Percentiles rank a stretch among this genome's conserved stretches.
Evolutionary conservation across 2,888 invertebrate genomes (phyloP).

Genomic region (Tigriopus californicus): DNA sequence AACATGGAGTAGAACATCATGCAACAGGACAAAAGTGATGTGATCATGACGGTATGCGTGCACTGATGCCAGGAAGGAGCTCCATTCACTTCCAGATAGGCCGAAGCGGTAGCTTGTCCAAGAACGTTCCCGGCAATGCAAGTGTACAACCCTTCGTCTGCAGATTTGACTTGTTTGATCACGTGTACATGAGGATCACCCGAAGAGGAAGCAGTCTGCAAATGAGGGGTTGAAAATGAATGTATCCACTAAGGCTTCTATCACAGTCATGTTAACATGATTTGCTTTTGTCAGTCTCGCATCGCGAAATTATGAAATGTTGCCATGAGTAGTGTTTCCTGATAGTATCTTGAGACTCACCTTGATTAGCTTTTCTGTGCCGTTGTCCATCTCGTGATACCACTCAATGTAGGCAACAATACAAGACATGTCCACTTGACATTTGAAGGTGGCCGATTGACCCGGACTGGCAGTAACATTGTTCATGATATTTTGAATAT

Average conservation of each 20-base stretch:
- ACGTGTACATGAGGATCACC: constrained; percentile 13
- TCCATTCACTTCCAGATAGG: constrained; percentile 7
- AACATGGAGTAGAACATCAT: too few relatives aligned
- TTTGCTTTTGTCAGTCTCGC: not conserved
- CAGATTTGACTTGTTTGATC: constrained; percentile 7
- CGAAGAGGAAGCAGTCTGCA: constrained; percentile 7
- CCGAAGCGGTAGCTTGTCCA: constrained; percentile 10
- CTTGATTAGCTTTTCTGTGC: constrained; percentile 13
- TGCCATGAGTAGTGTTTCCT: not conserved
- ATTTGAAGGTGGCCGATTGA: constrained; percentile 8
- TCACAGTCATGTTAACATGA: not conserved
- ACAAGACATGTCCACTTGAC: constrained; percentile 13
- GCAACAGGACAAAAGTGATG: too few relatives aligned
- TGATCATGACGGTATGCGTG: too few relatives aligned
- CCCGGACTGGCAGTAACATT: constrained; percentile 11
- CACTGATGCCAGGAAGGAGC: not conserved
- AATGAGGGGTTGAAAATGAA: not conserved
- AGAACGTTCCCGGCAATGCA: constrained; percentile 13
- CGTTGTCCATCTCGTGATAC: constrained; percentile 15
- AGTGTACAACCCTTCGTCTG: constrained; percentile 12
- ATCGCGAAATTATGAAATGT: not conserved
- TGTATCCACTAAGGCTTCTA: not conserved
- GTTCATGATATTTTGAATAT: constrained; percentile 11
- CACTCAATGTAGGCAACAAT: constrained; percentile 14
- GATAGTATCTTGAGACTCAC: not conserved